phyloP scores from a whole-genome alignment of 2,888 invertebrate species.

The Cantharis rustica region DNA sequence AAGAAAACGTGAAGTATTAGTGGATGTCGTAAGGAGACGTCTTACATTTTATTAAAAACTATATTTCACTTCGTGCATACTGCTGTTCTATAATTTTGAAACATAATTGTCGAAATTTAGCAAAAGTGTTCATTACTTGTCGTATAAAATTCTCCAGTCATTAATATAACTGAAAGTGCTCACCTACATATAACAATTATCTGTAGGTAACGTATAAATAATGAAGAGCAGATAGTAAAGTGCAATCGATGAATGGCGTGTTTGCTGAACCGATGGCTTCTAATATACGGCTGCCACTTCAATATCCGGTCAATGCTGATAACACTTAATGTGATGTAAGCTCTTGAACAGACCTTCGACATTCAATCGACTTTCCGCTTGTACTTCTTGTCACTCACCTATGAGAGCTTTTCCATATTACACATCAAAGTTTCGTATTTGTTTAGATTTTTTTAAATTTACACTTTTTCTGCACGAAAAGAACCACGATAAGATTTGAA shows the following conservation, averaged over 20 bases:
- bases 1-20: constrained; percentile 25
- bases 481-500: too few species aligned
- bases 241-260: constrained; percentile 10
- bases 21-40: constrained; percentile 18
- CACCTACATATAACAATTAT: neutral
- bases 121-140: constrained; percentile 5
- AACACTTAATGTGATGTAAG: constrained; percentile 13
- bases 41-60: constrained; percentile 36
- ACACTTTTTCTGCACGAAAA: neutral
- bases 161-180: neutral
- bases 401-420: neutral
- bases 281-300: constrained; percentile 18
- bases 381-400: constrained; percentile 14
- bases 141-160: constrained; percentile 12
- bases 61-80: constrained; percentile 32
- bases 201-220: neutral
- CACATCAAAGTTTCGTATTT: neutral
- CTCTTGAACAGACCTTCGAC: constrained; percentile 12
- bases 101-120: constrained; percentile 10
- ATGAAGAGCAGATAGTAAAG: constrained; percentile 8
- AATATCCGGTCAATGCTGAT: constrained; percentile 24
- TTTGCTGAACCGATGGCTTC: constrained; percentile 15
- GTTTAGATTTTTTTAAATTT: neutral
- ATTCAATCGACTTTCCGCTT: constrained; percentile 8
- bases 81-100: constrained; percentile 20